These are phyloP conservation scores for Chiloscyllium plagiosum DNA, from an alignment of 2,113 vertebrate genomes.

Conservation along the genomic window DNA sequence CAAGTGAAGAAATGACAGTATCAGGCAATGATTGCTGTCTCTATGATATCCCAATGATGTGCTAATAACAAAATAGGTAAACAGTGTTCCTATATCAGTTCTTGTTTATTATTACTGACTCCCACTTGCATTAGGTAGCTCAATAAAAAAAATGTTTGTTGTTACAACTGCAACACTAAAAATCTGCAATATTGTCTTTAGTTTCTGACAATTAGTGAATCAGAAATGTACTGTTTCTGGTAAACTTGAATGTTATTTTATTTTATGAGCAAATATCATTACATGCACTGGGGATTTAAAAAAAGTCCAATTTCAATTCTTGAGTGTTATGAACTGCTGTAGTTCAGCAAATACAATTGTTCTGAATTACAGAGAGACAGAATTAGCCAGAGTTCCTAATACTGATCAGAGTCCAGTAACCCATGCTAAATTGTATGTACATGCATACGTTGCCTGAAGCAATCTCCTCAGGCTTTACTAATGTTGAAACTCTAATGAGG, in stretches of 20 bases:
- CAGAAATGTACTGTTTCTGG: neutral
- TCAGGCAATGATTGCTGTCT: neutral
- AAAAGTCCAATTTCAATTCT: neutral
- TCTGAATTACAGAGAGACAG: neutral
- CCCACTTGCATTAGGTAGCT: neutral
- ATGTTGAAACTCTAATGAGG: neutral
- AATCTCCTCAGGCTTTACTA: neutral
- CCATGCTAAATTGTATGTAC: neutral
- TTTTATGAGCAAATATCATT: neutral
- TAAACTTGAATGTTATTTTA: neutral
- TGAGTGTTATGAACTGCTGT: neutral
- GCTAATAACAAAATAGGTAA: neutral
- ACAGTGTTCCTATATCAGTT: neutral
- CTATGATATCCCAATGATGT: neutral
- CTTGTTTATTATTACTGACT: neutral
- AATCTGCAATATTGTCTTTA: neutral
- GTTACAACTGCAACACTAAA: neutral
- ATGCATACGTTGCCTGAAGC: neutral
- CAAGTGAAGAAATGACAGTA: neutral
- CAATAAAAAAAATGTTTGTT: neutral
- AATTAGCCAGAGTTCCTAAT: neutral
- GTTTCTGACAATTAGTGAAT: neutral
- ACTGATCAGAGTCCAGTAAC: neutral
- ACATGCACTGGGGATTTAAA: neutral
- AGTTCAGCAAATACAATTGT: neutral